Evolutionary conservation across 2,113 vertebrate species (phyloP).

Genomic region (Dryoscopus gambensis): DNA sequence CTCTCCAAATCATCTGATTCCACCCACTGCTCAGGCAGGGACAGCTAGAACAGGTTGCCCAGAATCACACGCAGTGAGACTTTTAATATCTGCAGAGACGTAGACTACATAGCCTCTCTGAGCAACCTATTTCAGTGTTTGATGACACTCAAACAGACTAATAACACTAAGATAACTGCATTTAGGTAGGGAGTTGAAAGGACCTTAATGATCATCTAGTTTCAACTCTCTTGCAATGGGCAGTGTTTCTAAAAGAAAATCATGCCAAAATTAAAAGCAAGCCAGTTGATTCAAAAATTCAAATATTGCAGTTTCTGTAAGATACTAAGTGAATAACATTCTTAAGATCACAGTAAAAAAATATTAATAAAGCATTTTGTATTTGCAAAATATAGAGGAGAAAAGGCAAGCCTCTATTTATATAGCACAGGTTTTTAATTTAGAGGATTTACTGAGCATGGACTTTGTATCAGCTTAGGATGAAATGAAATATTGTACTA

Average conservation of each 20-base stretch:
- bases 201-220: neutral
- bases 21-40: neutral
- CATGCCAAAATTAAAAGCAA: neutral
- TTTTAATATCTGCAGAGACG: neutral
- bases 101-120: neutral
- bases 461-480: neutral
- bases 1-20: neutral
- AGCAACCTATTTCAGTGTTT: neutral
- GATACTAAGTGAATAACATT: neutral
- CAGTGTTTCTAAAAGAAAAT: neutral
- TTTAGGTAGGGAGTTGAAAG: neutral
- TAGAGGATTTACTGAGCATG: neutral
- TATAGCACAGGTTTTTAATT: neutral
- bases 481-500: neutral
- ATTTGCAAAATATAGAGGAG: neutral
- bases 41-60: neutral
- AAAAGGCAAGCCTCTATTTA: neutral
- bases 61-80: neutral
- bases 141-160: neutral
- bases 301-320: neutral
- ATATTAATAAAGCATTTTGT: neutral
- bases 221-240: neutral
- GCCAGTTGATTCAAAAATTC: neutral
- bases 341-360: neutral
- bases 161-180: neutral